These are phyloP conservation scores for Drosophila nikananu DNA, from an alignment of 1,140 invertebrate genomes.

Conservation along the genomic window DNA sequence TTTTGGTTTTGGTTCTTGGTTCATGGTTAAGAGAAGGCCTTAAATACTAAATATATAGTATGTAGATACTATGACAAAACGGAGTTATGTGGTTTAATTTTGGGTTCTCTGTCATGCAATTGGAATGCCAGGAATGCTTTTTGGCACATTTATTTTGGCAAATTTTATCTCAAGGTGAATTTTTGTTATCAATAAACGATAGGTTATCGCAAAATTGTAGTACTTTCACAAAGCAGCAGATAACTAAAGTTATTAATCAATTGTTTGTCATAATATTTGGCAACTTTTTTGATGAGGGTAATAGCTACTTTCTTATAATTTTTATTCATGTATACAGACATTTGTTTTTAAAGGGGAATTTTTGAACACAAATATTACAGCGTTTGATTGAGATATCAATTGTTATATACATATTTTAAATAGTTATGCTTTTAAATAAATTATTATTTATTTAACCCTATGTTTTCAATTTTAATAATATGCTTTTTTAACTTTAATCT, in stretches of 20 bases:
- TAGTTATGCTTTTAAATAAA: not conserved
- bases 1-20: constrained; percentile 19
- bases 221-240: constrained; percentile 9
- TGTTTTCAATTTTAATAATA: not conserved
- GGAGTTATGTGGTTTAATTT: not conserved
- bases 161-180: constrained; percentile 5
- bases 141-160: constrained; percentile 17
- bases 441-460: not conserved
- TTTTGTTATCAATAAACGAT: constrained; percentile 13
- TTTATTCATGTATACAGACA: not conserved
- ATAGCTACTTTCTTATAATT: not conserved
- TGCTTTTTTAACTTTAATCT: not conserved
- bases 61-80: not conserved
- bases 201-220: constrained; percentile 7
- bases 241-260: constrained; percentile 12
- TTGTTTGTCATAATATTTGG: not conserved
- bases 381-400: not conserved
- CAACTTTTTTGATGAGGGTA: not conserved
- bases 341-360: accelerated
- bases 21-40: constrained; percentile 6
- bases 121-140: constrained; percentile 11
- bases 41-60: constrained; percentile 6
- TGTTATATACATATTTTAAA: not conserved
- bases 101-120: not conserved
- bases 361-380: not conserved